phyloP scores from a whole-genome alignment of 2,113 vertebrate genomes.

The Mormyrus iriodes region DNA sequence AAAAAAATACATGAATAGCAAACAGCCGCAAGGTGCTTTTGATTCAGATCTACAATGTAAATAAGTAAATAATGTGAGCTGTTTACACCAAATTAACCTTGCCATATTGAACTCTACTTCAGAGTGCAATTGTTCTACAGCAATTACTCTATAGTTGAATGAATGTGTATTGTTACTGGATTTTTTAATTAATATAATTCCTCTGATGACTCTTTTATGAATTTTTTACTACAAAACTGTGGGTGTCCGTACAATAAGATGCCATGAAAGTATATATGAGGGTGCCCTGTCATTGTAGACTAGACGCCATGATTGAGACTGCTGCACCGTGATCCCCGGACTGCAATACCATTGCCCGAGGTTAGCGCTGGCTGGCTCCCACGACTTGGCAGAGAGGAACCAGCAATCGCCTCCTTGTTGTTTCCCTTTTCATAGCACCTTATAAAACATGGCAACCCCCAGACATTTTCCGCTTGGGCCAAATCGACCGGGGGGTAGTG shows the following conservation, averaged over 20 bases:
- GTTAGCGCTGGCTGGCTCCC: neutral
- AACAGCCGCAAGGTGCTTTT: neutral
- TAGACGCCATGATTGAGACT: neutral
- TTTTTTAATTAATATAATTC: neutral
- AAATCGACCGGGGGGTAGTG: neutral
- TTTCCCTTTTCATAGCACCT: neutral
- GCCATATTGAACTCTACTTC: neutral
- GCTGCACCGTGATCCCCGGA: neutral
- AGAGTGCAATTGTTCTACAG: neutral
- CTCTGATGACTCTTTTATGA: neutral
- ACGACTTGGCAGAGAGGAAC: neutral
- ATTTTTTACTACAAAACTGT: neutral
- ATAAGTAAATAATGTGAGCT: neutral
- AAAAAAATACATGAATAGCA: neutral
- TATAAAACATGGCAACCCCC: neutral
- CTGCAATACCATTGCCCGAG: neutral
- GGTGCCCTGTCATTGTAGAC: neutral
- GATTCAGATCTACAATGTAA: neutral
- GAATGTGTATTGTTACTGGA: neutral
- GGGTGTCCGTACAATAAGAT: neutral
- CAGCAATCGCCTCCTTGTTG: neutral
- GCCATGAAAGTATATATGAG: neutral
- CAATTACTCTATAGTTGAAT: neutral
- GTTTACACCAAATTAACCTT: neutral
- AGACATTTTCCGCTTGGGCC: neutral